Percentiles rank a stretch among this genome's conserved stretches.
Conservation (phyloP, 2,797 vertebrate species). For the Pipistrellus pygmaeus region DNA sequence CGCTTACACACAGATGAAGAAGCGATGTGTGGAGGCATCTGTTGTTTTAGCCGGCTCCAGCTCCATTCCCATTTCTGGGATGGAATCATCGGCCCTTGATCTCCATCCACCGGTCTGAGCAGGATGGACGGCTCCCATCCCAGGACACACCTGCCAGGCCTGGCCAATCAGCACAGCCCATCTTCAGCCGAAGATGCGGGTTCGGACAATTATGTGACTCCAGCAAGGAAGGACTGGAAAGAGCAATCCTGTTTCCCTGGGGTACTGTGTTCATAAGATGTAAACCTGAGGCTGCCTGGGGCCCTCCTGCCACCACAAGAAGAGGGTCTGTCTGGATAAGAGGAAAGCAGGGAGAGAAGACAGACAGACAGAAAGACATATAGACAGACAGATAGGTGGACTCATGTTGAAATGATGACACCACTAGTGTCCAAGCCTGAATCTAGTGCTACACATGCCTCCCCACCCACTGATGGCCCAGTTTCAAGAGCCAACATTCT, state of each 20-base stretch:
- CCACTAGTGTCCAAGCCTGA: not conserved
- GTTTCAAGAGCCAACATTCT: too few relatives aligned
- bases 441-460: fast-evolving
- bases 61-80: not conserved
- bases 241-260: not conserved
- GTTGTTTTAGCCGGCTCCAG: not conserved
- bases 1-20: not conserved
- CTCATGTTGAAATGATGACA: not conserved
- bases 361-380: not conserved
- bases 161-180: not conserved
- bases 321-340: not conserved
- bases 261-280: not conserved
- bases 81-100: not conserved
- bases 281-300: not conserved
- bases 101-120: not conserved
- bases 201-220: not conserved
- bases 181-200: not conserved
- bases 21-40: not conserved
- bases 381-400: not conserved
- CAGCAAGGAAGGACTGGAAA: not conserved
- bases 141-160: not conserved
- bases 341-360: not conserved
- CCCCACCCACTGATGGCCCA: not conserved
- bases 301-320: not conserved
- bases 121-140: not conserved